Base-by-base conservation (phyloP, 2,113 vertebrate genomes). In the Myanophis thanlyinensis region DNA sequence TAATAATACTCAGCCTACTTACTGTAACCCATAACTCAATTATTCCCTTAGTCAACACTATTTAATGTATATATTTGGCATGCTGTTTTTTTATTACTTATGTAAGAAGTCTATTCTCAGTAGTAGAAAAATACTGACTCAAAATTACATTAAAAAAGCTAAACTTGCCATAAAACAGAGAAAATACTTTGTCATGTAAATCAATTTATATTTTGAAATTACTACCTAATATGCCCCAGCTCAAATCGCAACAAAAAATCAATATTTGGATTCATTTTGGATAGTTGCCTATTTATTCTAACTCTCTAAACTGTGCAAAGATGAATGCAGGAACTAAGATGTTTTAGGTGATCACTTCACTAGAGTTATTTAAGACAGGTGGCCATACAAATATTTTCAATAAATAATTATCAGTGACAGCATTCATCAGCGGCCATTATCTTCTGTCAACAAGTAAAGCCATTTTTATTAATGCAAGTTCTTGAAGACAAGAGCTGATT, bases 11-110 rank as follows among this genome's bases (percentile, higher is more conserved):
- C 88, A 89, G 87, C 84, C 87, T 93, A 84, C 88, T 93, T 93
- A 93, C 92, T 93, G 92, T 93, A 93, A 93, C 88, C 80, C 47
- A 90, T 90, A 93, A 93, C 47, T 93, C 92, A 93, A 86, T 90
- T 93, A 88, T 85, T 54, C 80, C 80, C 85, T 93, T 80, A 93
- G 92, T 93, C 92, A 93, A 88, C 92, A 90, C 73, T 89, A 90
- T 90, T 93, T 90, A 93, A 93, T 93, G 88, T 93, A 90, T 90
- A 86, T 93, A 85, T 93, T 53, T 93, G 92, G 52, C 92, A 89
- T 92, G 52, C 73, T 92, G 52, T 80, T 92, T 53, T 92, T 92
- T 59, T 89, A 92, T 49, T 49, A 85, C 46, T 92, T 85, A 86
- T 86, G 49, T 86, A 86, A 90, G 51, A 89, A 84, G 53, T 8